phyloP scores from a whole-genome alignment of 1,140 invertebrate genomes.

The Gryon sp. region DNA sequence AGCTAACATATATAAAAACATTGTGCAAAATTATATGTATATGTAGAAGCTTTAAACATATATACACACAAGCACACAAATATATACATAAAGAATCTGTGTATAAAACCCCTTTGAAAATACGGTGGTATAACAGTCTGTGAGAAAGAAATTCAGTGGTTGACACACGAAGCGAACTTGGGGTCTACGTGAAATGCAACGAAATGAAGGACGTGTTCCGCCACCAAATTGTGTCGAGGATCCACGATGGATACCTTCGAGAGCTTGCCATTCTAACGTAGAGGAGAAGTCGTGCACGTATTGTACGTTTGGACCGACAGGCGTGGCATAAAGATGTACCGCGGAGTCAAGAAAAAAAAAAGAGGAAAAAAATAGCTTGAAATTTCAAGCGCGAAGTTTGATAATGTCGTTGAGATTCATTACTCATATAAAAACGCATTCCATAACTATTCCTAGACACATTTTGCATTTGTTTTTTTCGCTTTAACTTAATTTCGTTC shows the following conservation, averaged over 20 bases:
- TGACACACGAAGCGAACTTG: constrained; percentile 57
- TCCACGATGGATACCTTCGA: constrained; percentile 67
- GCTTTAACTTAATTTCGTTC: constrained; percentile 39
- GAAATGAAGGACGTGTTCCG: constrained; percentile 70
- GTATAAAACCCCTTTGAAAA: constrained; percentile 61
- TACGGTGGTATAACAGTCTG: constrained; percentile 61
- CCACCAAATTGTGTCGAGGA: constrained; percentile 72
- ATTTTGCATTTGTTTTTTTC: constrained; percentile 47
- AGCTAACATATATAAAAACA: no score
- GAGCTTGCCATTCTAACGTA: constrained; percentile 57
- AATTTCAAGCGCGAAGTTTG: constrained; percentile 59
- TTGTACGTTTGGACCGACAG: constrained; percentile 60
- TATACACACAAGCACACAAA: neutral
- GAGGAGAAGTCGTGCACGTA: constrained; percentile 61
- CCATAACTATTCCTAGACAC: neutral
- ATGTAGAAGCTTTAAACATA: neutral
- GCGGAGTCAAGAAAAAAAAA: constrained; percentile 58
- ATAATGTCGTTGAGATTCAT: constrained; percentile 59
- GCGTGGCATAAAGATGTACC: constrained; percentile 62
- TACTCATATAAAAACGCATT: constrained; percentile 21
- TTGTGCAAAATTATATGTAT: no score
- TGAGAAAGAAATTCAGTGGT: constrained; percentile 61
- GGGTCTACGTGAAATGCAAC: constrained; percentile 67
- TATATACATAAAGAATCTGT: neutral
- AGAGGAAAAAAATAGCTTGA: constrained; percentile 59